Conservation (phyloP, 1,140 invertebrate genomes). For the Xylocopa sonorina region DNA sequence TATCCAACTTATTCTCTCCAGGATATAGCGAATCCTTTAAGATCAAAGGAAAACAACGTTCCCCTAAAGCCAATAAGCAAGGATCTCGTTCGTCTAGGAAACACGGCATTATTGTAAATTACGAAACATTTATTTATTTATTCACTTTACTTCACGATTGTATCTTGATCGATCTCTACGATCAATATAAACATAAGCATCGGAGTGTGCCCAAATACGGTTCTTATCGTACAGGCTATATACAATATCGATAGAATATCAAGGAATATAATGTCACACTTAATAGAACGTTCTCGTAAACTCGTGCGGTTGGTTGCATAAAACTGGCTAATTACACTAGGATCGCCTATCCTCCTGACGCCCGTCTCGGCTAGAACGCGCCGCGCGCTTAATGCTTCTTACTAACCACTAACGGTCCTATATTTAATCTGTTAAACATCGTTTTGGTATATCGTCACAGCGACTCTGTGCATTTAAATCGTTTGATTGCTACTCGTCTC, state of each 20-base stretch:
- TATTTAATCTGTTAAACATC: conserved; percentile 72
- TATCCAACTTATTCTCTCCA: no score
- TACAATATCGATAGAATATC: conserved; percentile 60
- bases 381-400: conserved; percentile 52
- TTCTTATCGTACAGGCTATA: conserved; percentile 71
- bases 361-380: conserved; percentile 49
- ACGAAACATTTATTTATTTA: conserved; percentile 76
- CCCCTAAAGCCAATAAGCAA: neutral
- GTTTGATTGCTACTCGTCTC: conserved; percentile 76
- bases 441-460: conserved; percentile 82
- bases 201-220: conserved; percentile 61
- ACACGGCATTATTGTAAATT: conserved; percentile 70
- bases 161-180: conserved; percentile 71
- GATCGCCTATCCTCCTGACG: neutral
- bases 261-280: conserved; percentile 67
- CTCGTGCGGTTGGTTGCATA: conserved; percentile 53
- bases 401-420: conserved; percentile 58
- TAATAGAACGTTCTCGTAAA: conserved; percentile 59
- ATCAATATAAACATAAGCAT: conserved; percentile 79
- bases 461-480: conserved; percentile 77
- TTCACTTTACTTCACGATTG: conserved; percentile 74
- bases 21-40: no score
- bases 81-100: conserved; percentile 24
- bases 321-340: conserved; percentile 53
- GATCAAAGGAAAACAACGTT: no score